phyloP scores from a whole-genome alignment of 2,113 vertebrate species.

The Polypterus senegalus region DNA sequence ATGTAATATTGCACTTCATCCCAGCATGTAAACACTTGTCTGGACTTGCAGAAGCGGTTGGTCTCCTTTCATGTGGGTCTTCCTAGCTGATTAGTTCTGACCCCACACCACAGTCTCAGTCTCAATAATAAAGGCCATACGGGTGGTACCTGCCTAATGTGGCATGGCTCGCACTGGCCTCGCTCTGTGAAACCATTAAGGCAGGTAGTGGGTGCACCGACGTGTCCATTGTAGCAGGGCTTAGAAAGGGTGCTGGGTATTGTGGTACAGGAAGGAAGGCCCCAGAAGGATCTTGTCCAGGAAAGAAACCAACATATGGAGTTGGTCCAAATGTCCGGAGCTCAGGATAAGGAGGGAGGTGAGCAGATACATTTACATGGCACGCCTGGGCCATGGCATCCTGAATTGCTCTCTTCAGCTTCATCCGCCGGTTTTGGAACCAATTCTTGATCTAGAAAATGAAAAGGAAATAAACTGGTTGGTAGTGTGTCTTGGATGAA shows the following conservation, averaged over 20 bases:
- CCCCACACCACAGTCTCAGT: too few relatives aligned
- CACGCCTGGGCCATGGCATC: slow-evolving; percentile 55
- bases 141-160: slow-evolving; percentile 30
- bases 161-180: slow-evolving; percentile 1
- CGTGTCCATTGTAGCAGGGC: slow-evolving; percentile 33
- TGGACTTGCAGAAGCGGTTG: too few relatives aligned
- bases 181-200: not conserved
- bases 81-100: too few relatives aligned
- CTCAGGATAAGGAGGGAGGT: slow-evolving; percentile 43
- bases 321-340: slow-evolving; percentile 38
- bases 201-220: slow-evolving; percentile 39
- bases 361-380: slow-evolving; percentile 40
- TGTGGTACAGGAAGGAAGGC: slow-evolving; percentile 25
- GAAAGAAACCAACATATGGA: slow-evolving; percentile 35
- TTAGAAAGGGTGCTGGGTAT: slow-evolving; percentile 26
- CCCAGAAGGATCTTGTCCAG: slow-evolving; percentile 25
- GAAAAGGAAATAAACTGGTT: not conserved
- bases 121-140: slow-evolving; percentile 39
- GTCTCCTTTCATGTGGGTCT: too few relatives aligned
- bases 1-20: slow-evolving; percentile 38
- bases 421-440: slow-evolving; percentile 80
- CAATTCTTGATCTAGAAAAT: slow-evolving; percentile 68
- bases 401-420: slow-evolving; percentile 67
- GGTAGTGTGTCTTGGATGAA: too few relatives aligned
- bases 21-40: slow-evolving; percentile 8